Conservation (phyloP, 2,797 vertebrate genomes). For the Apodemus agrarius region DNA sequence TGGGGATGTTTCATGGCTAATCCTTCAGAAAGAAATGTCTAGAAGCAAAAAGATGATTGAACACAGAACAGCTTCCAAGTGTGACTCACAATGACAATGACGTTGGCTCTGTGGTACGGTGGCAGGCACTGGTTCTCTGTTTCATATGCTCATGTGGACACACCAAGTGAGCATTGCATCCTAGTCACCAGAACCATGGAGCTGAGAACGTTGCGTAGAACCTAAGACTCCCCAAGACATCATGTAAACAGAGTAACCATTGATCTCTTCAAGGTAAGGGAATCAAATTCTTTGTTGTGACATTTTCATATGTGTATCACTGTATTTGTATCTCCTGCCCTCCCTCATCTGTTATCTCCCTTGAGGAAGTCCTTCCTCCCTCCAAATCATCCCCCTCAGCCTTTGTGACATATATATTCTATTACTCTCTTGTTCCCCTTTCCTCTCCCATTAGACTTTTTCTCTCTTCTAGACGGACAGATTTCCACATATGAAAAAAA, state of each 20-base stretch:
- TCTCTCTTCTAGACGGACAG: not conserved
- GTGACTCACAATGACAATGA: not conserved
- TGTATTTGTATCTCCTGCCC: not conserved
- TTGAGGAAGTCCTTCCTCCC: not conserved
- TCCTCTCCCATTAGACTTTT: not conserved
- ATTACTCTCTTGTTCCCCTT: not conserved
- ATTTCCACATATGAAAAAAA: not conserved
- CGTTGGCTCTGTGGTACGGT: not conserved
- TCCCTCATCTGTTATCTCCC: not conserved
- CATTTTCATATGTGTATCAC: not conserved
- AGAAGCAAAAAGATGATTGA: conserved; percentile 61
- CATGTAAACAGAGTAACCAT: not conserved
- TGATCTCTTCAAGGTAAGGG: not conserved
- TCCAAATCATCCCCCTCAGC: not conserved
- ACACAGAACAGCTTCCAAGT: conserved; percentile 58
- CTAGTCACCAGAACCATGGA: not conserved
- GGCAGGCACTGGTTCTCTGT: not conserved
- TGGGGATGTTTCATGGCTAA: conserved; percentile 20
- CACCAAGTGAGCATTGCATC: not conserved
- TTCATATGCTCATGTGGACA: not conserved
- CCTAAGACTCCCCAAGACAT: not conserved
- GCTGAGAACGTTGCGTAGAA: not conserved
- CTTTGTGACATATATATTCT: not conserved
- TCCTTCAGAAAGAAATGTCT: conserved; percentile 59
- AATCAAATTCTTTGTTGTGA: not conserved